Conservation (phyloP, 92 coral and sea anemone genomes). For the Parazoanthus swiftii region DNA sequence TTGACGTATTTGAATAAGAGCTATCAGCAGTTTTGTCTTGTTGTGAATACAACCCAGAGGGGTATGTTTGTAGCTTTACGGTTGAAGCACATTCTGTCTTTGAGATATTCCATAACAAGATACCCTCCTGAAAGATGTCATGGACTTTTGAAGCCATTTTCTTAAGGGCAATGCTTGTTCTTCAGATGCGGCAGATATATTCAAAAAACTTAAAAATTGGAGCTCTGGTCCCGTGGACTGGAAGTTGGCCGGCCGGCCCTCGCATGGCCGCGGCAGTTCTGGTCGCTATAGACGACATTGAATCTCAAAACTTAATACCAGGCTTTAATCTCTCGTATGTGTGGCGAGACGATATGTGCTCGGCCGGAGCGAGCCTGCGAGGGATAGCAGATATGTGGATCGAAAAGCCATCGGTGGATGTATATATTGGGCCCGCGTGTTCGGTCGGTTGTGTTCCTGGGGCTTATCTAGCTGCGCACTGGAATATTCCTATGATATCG, state of each 20-base stretch:
- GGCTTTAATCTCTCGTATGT: constrained; percentile 60
- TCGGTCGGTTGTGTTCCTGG: constrained; percentile 77
- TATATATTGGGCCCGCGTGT: constrained; percentile 71
- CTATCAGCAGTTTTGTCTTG: neutral
- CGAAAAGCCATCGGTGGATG: constrained; percentile 55
- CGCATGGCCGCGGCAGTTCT: constrained; percentile 73
- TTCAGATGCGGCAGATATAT: neutral
- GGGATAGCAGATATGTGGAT: constrained; percentile 60
- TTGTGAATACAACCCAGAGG: neutral
- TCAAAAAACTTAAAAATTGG: constrained; percentile 59
- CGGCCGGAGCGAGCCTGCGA: constrained; percentile 57
- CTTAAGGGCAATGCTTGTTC: neutral
- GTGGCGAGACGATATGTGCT: constrained; percentile 69
- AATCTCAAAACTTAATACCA: constrained; percentile 48
- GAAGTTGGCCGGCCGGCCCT: constrained; percentile 73
- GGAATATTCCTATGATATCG: constrained; percentile 83
- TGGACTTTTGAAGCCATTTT: neutral
- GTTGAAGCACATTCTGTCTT: neutral
- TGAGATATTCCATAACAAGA: neutral
- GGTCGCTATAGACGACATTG: constrained; percentile 58
- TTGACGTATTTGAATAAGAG: constrained; percentile 4
- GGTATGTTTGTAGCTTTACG: too few relatives aligned
- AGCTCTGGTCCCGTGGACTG: constrained; percentile 79
- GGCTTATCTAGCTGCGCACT: constrained; percentile 69
- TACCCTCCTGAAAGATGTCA: constrained; percentile 4